Evolutionary conservation across 2,113 vertebrate species (phyloP).

Genomic region (Urocitellus parryii): DNA sequence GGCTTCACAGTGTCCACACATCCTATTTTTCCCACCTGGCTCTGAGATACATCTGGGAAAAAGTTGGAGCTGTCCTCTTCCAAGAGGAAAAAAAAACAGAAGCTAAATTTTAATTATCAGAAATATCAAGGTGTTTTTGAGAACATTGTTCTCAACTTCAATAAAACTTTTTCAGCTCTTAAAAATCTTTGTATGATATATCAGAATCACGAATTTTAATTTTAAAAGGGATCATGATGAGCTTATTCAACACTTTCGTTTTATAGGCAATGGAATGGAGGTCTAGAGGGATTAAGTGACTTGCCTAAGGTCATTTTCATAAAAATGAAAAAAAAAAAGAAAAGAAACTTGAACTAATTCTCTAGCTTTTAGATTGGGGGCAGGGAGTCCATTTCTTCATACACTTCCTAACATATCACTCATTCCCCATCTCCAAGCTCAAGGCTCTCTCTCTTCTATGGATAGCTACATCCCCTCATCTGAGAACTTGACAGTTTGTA

Average conservation of each 20-base stretch:
- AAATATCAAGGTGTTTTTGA: constrained; percentile 28
- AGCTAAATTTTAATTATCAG: constrained; percentile 31
- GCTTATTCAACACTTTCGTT: constrained; percentile 69
- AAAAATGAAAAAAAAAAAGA: constrained; percentile 60
- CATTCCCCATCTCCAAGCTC: neutral
- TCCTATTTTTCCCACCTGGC: neutral
- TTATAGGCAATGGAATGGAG: constrained; percentile 68
- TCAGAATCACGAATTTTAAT: constrained; percentile 71
- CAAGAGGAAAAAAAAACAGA: constrained; percentile 19
- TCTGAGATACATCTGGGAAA: constrained; percentile 18
- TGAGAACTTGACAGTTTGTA: neutral
- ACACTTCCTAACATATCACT: constrained; percentile 24
- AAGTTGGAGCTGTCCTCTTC: neutral
- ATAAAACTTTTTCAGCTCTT: constrained; percentile 52
- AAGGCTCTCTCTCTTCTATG: neutral
- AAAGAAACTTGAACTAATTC: constrained; percentile 64
- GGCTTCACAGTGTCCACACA: neutral
- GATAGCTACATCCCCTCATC: neutral
- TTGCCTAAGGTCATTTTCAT: constrained; percentile 75
- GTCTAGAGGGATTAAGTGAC: constrained; percentile 67
- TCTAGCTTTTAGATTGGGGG: constrained; percentile 61
- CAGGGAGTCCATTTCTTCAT: neutral
- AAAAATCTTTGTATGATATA: constrained; percentile 42
- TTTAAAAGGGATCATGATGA: constrained; percentile 71
- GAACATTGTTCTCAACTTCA: constrained; percentile 39